These are phyloP conservation scores for Pyralis farinalis DNA, from an alignment of 2,888 invertebrate genomes.

Conservation along the genomic window DNA sequence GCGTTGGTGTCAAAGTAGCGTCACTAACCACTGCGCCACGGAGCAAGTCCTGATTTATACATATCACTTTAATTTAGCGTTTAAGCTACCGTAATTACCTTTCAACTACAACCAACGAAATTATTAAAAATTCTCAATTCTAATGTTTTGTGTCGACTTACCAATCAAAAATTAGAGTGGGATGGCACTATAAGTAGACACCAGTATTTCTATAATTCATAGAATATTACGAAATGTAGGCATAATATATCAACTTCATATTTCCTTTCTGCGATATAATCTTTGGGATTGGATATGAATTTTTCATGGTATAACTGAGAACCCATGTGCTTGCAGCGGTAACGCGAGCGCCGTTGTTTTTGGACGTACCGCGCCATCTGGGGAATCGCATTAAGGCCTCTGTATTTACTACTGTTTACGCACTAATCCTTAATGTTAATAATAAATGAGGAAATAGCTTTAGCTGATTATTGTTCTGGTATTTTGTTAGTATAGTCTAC, in stretches of 20 bases:
- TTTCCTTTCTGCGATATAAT: conserved; percentile 17
- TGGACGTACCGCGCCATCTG: conserved; percentile 32
- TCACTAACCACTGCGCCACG: too few species aligned
- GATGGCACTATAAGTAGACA: too few species aligned
- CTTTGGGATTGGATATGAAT: conserved; percentile 60
- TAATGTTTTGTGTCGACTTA: too few species aligned
- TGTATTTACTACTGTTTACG: conserved; percentile 1
- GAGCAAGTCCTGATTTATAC: too few species aligned
- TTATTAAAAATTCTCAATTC: too few species aligned
- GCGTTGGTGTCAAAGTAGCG: too few species aligned
- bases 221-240: background rate
- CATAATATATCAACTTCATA: background rate
- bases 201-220: too few species aligned
- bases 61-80: too few species aligned
- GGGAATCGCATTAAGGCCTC: conserved; percentile 12
- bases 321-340: conserved; percentile 47
- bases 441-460: background rate
- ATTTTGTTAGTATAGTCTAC: background rate
- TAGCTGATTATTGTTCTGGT: background rate
- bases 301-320: conserved; percentile 55
- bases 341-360: conserved; percentile 54
- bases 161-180: too few species aligned
- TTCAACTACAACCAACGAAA: too few species aligned
- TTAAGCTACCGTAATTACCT: too few species aligned
- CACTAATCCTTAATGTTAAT: background rate